These are phyloP conservation scores for Zaprionus tsacasi DNA, from an alignment of 1,140 invertebrate genomes.

Conservation along the genomic window DNA sequence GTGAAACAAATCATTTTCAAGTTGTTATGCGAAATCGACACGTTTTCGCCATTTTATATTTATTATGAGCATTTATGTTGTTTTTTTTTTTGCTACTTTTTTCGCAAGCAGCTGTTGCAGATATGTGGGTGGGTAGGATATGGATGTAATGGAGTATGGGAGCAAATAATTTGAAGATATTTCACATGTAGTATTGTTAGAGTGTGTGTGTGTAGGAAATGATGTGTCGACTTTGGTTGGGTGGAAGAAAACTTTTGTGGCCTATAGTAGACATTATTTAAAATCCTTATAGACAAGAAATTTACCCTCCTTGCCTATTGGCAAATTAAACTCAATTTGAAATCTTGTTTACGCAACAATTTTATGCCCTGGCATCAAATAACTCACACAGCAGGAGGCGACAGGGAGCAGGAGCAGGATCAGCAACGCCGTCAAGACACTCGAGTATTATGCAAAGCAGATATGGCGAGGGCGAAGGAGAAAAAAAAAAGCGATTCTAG, in stretches of 20 bases:
- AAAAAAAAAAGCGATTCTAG: constrained; percentile 72
- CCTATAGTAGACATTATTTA: background rate
- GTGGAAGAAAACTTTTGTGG: background rate
- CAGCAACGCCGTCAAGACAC: constrained; percentile 37
- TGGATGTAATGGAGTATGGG: constrained; percentile 30
- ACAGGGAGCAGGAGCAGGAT: constrained; percentile 4
- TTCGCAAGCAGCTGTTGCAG: constrained; percentile 69
- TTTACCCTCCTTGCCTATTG: constrained; percentile 15
- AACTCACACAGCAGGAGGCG: constrained; percentile 21
- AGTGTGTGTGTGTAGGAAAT: background rate
- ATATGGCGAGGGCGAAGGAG: background rate
- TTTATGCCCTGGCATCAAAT: constrained; percentile 28
- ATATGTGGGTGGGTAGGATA: constrained; percentile 41
- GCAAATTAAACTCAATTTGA: constrained; percentile 38
- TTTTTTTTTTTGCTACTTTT: constrained; percentile 25
- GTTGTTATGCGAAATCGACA: constrained; percentile 81
- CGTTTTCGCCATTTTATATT: constrained; percentile 83
- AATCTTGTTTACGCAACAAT: constrained; percentile 4
- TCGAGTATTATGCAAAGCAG: constrained; percentile 77
- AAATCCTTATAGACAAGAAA: background rate
- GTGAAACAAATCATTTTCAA: constrained; percentile 83
- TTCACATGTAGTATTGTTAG: constrained; percentile 33
- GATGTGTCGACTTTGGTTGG: background rate
- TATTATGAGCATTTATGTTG: constrained; percentile 70
- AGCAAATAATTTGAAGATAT: constrained; percentile 71